A percentile compares a stretch with the other conserved stretches of the same genome.
Evolutionary conservation across 1,140 invertebrate species (phyloP).

Genomic region (Laodelphax striatellus): DNA sequence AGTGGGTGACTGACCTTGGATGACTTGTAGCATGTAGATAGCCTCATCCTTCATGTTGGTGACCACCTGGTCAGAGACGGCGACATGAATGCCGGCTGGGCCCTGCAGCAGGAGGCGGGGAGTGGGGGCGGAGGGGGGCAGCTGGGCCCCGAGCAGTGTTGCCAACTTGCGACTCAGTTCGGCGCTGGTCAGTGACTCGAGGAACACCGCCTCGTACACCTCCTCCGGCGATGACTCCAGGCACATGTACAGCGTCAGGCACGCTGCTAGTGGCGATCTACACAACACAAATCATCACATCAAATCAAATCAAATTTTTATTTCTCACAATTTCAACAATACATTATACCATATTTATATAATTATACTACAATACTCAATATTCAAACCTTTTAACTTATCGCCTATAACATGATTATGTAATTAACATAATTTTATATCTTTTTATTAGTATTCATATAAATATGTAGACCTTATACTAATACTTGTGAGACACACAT

Average conservation of each 20-base stretch:
- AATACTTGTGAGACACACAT: too few relatives aligned
- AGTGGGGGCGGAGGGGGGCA: slow-evolving; percentile 44
- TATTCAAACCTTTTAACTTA: too few relatives aligned
- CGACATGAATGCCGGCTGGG: slow-evolving; percentile 58
- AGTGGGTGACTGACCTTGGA: not conserved
- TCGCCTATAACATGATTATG: too few relatives aligned
- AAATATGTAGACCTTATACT: too few relatives aligned
- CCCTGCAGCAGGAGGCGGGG: slow-evolving; percentile 56
- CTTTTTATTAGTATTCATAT: too few relatives aligned
- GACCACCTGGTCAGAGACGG: slow-evolving; percentile 62
- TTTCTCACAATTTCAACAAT: too few relatives aligned
- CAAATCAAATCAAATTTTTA: too few relatives aligned
- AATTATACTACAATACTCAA: too few relatives aligned
- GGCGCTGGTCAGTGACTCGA: slow-evolving; percentile 49
- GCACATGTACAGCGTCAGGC: slow-evolving; percentile 68
- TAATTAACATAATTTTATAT: too few relatives aligned
- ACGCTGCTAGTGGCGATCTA: slow-evolving; percentile 53
- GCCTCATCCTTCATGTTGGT: slow-evolving; percentile 11
- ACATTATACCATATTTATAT: too few relatives aligned
- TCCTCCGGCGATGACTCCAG: slow-evolving; percentile 41
- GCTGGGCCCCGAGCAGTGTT: slow-evolving; percentile 39
- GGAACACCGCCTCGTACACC: slow-evolving; percentile 69
- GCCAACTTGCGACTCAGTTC: slow-evolving; percentile 57
- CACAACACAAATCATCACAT: slow-evolving; percentile 20
- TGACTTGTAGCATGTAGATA: not conserved